Evolutionary conservation across 2,888 invertebrate genomes (phyloP), one percentile per base, ranked within the genome.

Genomic region (Tenthredo mesomela): DNA sequence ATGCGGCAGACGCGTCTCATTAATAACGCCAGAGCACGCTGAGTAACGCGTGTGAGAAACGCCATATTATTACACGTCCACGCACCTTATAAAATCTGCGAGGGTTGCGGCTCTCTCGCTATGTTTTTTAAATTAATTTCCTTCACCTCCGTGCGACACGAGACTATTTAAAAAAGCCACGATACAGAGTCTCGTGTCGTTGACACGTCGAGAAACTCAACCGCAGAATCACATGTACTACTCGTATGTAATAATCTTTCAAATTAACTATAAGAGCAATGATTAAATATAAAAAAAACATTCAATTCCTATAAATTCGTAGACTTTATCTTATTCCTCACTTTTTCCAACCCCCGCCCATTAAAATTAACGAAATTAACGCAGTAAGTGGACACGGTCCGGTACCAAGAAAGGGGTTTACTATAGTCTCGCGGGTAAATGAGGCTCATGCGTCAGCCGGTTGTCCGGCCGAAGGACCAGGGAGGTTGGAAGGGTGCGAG

Each of bases 1-100:
- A 91, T 92, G 90, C 90, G 90, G 90, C 89, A 88, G 89, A 90
- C 89, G 89, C 87, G 89, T 89, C 91, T 91, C 92, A 93, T 93
- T 92, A 93, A 93, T 93, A 93, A 92, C 89, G 71, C 85, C 86
- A 86, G 86, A 67, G 37, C 61, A 25, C 65, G 15, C n/a, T 18
- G 82, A 33, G 47, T 43, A 82, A 80, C 80, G 82, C 82, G 82
- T 82, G 82, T 70, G 82, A 70, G 82, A 82, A 82, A 82, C 82
- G 50, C 70, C 47, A 50, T 82, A 67, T 82, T 70, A 82, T 82
- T 82, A 82, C 82, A 82, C 82, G 82, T 82, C 47, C 82, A 70
- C 82, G 82, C 82, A 70, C 70, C 82, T 82, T 82, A 70, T 82
- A 37, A 82, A 82, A 82, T 82, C 82, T 37, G 82, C 82, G 67